Conservation (phyloP, 1,140 invertebrate species). For the Onthophagus taurus region DNA sequence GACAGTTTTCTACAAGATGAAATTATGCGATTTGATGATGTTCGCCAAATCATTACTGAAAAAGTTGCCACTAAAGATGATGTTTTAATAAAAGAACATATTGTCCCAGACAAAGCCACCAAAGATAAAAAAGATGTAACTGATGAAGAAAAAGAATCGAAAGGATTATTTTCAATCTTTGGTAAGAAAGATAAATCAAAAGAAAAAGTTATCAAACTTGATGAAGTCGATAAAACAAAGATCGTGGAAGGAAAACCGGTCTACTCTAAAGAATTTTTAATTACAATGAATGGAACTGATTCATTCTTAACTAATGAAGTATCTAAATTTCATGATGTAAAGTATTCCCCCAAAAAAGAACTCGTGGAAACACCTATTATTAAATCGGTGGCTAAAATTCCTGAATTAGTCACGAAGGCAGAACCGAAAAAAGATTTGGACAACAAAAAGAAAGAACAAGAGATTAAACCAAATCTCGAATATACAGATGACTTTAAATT, state of each 20-base stretch:
- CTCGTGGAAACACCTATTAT: neutral
- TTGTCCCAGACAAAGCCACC: slow-evolving; percentile 2
- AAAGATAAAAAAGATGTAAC: neutral
- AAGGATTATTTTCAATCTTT: slow-evolving; percentile 15
- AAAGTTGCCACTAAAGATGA: neutral
- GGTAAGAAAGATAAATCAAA: slow-evolving; percentile 14
- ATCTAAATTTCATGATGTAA: slow-evolving; percentile 3
- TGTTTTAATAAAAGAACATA: neutral
- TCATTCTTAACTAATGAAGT: slow-evolving; percentile 3
- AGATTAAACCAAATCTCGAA: too few species aligned
- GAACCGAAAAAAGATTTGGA: neutral
- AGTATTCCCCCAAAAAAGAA: neutral
- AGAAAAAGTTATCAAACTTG: neutral
- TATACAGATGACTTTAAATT: too few species aligned
- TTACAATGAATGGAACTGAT: neutral
- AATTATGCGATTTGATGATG: neutral
- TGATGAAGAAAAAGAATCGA: slow-evolving; percentile 5
- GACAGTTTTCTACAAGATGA: neutral
- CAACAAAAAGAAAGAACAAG: neutral
- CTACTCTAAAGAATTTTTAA: slow-evolving; percentile 1
- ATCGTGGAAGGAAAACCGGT: neutral
- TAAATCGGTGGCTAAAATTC: neutral
- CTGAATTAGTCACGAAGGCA: neutral
- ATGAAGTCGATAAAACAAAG: neutral
- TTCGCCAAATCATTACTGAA: neutral